These are phyloP conservation scores for Heliconius erato DNA, from an alignment of 2,888 invertebrate genomes.

Conservation along the genomic window DNA sequence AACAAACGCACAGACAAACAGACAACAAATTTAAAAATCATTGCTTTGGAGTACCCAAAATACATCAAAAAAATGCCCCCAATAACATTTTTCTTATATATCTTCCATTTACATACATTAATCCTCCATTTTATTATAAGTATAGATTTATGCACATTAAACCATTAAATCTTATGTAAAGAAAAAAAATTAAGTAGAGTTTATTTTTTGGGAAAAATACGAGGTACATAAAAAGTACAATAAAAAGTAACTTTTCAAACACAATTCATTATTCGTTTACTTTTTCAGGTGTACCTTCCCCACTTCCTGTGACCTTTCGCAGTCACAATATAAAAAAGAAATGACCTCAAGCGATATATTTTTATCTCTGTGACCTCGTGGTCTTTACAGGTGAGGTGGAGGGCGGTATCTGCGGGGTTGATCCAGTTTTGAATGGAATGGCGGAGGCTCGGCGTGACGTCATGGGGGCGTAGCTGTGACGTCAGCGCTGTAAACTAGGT, in stretches of 20 bases:
- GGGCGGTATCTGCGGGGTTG: constrained; percentile 71
- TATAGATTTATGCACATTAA: no score
- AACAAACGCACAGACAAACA: no score
- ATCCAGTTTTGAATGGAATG: constrained; percentile 83
- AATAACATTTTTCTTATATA: no score
- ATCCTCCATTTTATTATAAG: no score
- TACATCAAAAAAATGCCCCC: no score
- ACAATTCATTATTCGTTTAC: not conserved
- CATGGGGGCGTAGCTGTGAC: constrained; percentile 82
- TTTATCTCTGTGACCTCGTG: constrained; percentile 63
- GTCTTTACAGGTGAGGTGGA: constrained; percentile 58
- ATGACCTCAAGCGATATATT: constrained; percentile 68
- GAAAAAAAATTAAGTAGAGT: no score
- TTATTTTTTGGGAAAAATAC: not conserved
- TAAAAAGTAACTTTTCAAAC: not conserved
- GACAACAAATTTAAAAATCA: no score
- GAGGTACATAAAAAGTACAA: no score
- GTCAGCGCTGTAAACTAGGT: constrained; percentile 78
- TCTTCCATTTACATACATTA: no score
- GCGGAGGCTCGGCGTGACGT: constrained; percentile 79
- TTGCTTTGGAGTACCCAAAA: no score
- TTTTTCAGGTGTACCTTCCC: not conserved
- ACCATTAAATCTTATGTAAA: no score
- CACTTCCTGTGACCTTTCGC: constrained; percentile 61
- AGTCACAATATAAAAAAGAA: constrained; percentile 63